Base-by-base conservation (phyloP, 1,140 invertebrate genomes). In the Reticulitermes speratus region DNA sequence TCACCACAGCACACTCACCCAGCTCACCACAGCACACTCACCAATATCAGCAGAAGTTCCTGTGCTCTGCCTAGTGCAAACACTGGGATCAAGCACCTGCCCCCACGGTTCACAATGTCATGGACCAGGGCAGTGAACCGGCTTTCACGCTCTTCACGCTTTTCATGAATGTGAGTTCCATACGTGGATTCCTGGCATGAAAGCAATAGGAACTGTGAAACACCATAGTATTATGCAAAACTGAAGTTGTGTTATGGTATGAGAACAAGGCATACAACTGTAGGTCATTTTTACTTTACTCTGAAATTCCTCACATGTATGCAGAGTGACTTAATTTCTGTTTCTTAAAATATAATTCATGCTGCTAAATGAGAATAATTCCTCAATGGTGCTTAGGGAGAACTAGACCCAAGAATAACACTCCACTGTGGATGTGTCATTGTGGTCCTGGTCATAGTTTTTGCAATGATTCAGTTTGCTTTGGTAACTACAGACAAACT, bases 111-210 rank as follows among this genome's bases (percentile, higher is more conserved):
- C 2, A 99, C 98, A 89, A 99, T 99, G 89, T 99, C 98, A 90
- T 98, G 96, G 55, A 99, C 97, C 45, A 99, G 93, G 88, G 95
- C 94, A 6, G 99, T 99, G 91, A 99, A 99, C 52, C 98, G 93
- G 86, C 94, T 95, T 92, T 99, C 99, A 65, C 99, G 92, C 89
- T 99, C 98, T 91, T 99, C 98, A 52, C 98, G 92, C 89, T 99
- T 98, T 91, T 99, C 99, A 91, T 99, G 99, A 87, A 99, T 98
- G 91, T 99, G 98, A 0, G 98, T 99, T 9, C 99, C 99, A 92
- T 99, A 99, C 1, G 99, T 99, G 0, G 98, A 99, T 92, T 99
- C 98, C 96, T 96, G 89, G 12, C 89, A 84, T 0, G 25, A 16
- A 86, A 83, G 81, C n/a, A 75, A 75, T 30, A 14, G n/a, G 23